A percentile compares a stretch with the other conserved stretches of the same genome.
phyloP scores from a whole-genome alignment of 2,797 vertebrate genomes.

The Microcaecilia unicolor region DNA sequence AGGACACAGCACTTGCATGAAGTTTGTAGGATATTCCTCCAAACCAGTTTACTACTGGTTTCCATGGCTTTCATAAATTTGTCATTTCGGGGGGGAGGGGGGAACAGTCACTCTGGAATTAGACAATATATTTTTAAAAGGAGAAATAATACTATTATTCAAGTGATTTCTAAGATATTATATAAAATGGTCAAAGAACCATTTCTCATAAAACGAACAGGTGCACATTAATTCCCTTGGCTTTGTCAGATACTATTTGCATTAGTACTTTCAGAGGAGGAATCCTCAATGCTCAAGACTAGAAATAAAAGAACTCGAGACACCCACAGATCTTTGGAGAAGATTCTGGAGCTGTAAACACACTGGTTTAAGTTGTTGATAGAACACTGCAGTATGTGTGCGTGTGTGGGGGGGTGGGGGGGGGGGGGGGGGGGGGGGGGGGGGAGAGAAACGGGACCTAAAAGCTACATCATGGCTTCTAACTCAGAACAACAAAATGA shows the following conservation, averaged over 20 bases:
- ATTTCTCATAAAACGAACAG: slow-evolving; percentile 14
- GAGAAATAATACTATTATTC: slow-evolving; percentile 37
- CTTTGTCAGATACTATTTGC: slow-evolving; percentile 20
- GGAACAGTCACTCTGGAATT: slow-evolving; percentile 38
- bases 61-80: slow-evolving; percentile 30
- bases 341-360: slow-evolving; percentile 9
- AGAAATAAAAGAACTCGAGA: slow-evolving; percentile 6
- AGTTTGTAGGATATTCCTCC: slow-evolving; percentile 26
- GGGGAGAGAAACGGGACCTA: too few relatives aligned
- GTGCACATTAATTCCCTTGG: slow-evolving; percentile 20
- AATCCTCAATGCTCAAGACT: slow-evolving; percentile 17
- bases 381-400: too few relatives aligned
- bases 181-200: slow-evolving; percentile 12
- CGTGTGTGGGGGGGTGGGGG: too few relatives aligned
- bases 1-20: slow-evolving; percentile 6
- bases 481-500: too few relatives aligned
- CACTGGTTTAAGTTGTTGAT: too few relatives aligned
- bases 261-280: slow-evolving; percentile 17
- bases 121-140: slow-evolving; percentile 22
- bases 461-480: too few relatives aligned
- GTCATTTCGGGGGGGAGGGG: slow-evolving; percentile 16
- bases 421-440: too few relatives aligned
- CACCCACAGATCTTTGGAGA: slow-evolving; percentile 31
- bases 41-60: slow-evolving; percentile 14
- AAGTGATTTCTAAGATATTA: slow-evolving; percentile 27